Conservation (phyloP, 2,113 vertebrate genomes). For the Jacana jacana region DNA sequence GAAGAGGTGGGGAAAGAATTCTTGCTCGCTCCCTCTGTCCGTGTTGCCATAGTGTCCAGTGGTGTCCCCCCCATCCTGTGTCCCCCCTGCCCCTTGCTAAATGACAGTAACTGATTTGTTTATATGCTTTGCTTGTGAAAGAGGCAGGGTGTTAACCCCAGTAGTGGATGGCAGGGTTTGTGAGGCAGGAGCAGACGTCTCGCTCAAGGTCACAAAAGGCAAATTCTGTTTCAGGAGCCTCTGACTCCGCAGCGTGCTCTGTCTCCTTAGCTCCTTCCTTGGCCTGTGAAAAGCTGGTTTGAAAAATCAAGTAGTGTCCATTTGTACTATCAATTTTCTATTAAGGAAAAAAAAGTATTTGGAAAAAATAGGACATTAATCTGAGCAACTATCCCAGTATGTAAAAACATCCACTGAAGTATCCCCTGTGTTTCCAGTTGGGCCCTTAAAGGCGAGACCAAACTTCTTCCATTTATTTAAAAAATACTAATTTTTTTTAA, state of each 20-base stretch:
- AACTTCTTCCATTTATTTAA: neutral
- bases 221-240: neutral
- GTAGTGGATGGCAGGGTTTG: neutral
- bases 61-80: too few relatives aligned
- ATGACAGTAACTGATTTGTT: neutral
- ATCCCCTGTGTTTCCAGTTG: neutral
- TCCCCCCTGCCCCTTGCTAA: neutral
- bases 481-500: neutral
- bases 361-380: neutral
- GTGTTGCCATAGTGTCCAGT: neutral
- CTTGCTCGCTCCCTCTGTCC: neutral
- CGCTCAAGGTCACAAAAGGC: neutral
- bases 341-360: neutral
- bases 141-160: neutral
- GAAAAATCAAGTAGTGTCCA: neutral
- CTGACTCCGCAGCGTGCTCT: neutral
- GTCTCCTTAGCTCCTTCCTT: neutral
- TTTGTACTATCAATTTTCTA: neutral
- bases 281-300: neutral
- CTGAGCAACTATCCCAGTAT: neutral
- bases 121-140: neutral
- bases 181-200: neutral
- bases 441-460: neutral
- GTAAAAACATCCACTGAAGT: neutral
- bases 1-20: neutral